These are phyloP conservation scores for Hydrolagus affinis DNA, from an alignment of 2,113 vertebrate genomes.

Conservation along the genomic window DNA sequence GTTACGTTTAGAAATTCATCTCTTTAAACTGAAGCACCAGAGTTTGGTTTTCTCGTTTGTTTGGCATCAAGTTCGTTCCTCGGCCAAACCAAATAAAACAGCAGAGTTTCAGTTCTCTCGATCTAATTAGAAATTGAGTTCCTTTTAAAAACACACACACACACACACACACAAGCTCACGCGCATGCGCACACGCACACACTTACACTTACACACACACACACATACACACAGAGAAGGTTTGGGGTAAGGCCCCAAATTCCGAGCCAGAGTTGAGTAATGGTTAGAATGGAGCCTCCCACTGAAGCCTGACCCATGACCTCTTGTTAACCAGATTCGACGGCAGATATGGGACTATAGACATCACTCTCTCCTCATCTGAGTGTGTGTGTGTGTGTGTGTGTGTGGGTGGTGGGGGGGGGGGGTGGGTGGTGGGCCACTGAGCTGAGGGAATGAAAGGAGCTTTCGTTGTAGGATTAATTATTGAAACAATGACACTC, in stretches of 20 bases:
- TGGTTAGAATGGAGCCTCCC: background rate
- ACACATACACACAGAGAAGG: background rate
- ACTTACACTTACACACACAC: background rate
- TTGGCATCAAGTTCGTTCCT: background rate
- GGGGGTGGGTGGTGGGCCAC: no score
- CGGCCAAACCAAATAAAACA: background rate
- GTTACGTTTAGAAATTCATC: background rate
- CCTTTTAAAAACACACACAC: background rate
- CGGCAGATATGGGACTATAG: background rate
- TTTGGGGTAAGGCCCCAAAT: no score
- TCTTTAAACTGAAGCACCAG: background rate
- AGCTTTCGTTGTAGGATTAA: conserved; percentile 22
- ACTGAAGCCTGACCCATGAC: background rate
- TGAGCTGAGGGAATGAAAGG: no score
- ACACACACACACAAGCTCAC: background rate
- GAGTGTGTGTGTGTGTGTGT: no score
- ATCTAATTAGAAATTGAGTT: background rate
- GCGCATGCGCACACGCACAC: no score
- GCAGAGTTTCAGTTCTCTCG: background rate
- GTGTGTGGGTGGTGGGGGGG: no score
- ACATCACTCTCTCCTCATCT: conserved; percentile 6
- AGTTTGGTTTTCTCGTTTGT: background rate
- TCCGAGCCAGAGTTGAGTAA: background rate
- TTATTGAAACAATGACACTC: conserved; percentile 17
- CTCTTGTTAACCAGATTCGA: background rate